phyloP scores from a whole-genome alignment of 2,797 vertebrate species.

The Oophaga sylvatica region DNA sequence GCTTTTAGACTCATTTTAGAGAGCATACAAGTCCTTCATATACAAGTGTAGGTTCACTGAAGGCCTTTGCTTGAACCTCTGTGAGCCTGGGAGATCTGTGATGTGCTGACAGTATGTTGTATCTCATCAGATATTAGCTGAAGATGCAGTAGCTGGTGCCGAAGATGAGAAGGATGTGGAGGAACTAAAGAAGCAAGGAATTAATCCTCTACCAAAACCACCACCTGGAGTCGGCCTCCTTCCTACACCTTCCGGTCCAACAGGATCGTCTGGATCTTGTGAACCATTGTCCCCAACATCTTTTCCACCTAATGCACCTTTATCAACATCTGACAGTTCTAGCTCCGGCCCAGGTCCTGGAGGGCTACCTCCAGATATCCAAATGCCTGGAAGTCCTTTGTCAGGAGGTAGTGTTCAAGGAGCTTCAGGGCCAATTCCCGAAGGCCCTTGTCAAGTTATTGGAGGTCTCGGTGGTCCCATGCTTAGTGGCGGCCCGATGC shows the following conservation, averaged over 20 bases:
- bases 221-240: slow-evolving; percentile 92
- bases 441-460: slow-evolving; percentile 1
- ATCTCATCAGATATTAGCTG: slow-evolving; percentile 84
- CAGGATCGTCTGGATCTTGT: slow-evolving; percentile 67
- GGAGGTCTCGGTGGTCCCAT: not conserved
- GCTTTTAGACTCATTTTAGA: not conserved
- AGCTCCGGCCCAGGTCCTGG: slow-evolving; percentile 73
- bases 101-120: not conserved
- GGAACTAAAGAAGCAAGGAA: slow-evolving; percentile 95
- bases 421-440: slow-evolving; percentile 2
- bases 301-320: slow-evolving; percentile 60
- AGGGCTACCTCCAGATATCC: not conserved
- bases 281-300: slow-evolving; percentile 61
- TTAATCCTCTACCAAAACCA: slow-evolving; percentile 93
- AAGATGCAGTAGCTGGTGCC: slow-evolving; percentile 91
- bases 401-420: slow-evolving; percentile 13
- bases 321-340: slow-evolving; percentile 52
- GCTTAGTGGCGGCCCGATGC: slow-evolving; percentile 6
- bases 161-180: slow-evolving; percentile 97
- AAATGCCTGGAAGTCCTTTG: slow-evolving; percentile 35
- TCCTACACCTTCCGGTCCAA: slow-evolving; percentile 86
- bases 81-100: not conserved
- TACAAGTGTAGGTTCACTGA: not conserved
- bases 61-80: not conserved
- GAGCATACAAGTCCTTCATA: not conserved